A percentile compares a stretch with the other conserved stretches of the same genome.
Evolutionary conservation across 2,113 vertebrate species (phyloP).

Genomic region (Cisticola juncidis): DNA sequence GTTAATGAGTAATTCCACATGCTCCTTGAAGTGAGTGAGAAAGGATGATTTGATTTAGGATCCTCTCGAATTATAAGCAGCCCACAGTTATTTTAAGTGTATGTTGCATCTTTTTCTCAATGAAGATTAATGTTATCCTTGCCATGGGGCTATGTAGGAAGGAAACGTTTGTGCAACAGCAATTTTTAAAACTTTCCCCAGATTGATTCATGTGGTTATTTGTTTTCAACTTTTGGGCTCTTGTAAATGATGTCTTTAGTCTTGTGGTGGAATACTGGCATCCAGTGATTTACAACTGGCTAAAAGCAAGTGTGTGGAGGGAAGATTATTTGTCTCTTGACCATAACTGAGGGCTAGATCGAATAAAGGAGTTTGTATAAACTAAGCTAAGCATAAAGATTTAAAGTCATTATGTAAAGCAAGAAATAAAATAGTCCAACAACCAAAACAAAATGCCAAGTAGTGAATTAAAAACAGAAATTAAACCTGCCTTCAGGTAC

Average conservation of each 20-base stretch:
- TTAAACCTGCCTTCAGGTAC: not conserved
- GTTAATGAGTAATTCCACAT: not conserved
- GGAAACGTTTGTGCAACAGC: not conserved
- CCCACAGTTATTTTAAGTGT: not conserved
- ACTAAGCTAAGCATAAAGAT: not conserved
- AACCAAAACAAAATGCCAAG: not conserved
- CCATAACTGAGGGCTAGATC: not conserved
- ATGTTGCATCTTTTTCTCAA: not conserved
- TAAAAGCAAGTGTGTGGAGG: not conserved
- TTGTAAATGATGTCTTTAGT: conserved; percentile 1
- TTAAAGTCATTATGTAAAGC: not conserved
- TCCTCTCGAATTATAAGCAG: not conserved
- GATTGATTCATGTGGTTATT: conserved; percentile 15
- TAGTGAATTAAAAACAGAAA: not conserved
- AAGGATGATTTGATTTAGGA: not conserved
- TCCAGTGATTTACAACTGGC: conserved; percentile 1
- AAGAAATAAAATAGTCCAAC: not conserved
- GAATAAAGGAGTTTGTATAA: not conserved
- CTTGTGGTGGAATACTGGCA: not conserved
- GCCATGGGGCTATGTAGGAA: not conserved
- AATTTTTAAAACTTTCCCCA: not conserved
- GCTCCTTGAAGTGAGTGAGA: not conserved
- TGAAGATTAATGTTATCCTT: not conserved
- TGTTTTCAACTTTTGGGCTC: not conserved
- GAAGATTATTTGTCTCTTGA: conserved; percentile 5